A percentile compares a stretch with the other conserved stretches of the same genome.
Evolutionary conservation across 2,888 invertebrate genomes (phyloP).

Genomic region (Dioctria rufipes): DNA sequence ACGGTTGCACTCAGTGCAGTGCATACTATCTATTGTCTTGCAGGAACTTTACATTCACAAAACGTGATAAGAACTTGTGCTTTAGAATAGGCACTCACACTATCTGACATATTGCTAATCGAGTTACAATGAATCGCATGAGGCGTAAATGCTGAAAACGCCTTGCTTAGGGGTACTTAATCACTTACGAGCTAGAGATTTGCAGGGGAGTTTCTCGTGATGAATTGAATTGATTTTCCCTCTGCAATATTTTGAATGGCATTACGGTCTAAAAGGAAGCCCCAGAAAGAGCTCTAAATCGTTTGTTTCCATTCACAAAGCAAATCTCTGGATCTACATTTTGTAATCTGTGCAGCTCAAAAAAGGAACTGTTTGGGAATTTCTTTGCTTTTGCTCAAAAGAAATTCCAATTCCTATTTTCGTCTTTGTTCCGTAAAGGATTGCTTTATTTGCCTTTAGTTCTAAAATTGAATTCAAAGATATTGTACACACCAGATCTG

Average conservation of each 20-base stretch:
- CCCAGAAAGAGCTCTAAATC: slow-evolving; percentile 17
- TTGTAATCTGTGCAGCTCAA: slow-evolving; percentile 35
- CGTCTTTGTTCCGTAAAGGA: slow-evolving; percentile 6
- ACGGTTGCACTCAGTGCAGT: slow-evolving; percentile 32
- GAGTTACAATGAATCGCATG: slow-evolving; percentile 14
- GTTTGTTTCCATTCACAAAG: slow-evolving; percentile 46
- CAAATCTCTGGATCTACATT: slow-evolving; percentile 44
- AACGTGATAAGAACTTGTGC: slow-evolving; percentile 37
- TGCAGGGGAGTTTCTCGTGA: slow-evolving; percentile 18
- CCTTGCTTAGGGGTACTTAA: slow-evolving; percentile 21
- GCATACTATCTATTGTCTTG: slow-evolving; percentile 22
- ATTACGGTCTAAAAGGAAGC: slow-evolving; percentile 20
- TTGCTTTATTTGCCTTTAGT: slow-evolving; percentile 43
- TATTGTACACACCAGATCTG: slow-evolving; percentile 1
- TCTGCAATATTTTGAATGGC: slow-evolving; percentile 30
- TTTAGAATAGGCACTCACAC: background rate
- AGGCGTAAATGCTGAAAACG: background rate
- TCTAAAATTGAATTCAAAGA: slow-evolving; percentile 36
- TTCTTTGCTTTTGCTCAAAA: slow-evolving; percentile 20
- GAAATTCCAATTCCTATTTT: slow-evolving; percentile 45
- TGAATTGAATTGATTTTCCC: slow-evolving; percentile 45
- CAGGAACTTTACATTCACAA: slow-evolving; percentile 33
- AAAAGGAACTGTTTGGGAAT: slow-evolving; percentile 36
- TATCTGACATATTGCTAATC: slow-evolving; percentile 37
- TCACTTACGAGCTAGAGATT: slow-evolving; percentile 32